Base-by-base conservation (phyloP, 2,113 vertebrate genomes). In the Salvelinus namaycush region DNA sequence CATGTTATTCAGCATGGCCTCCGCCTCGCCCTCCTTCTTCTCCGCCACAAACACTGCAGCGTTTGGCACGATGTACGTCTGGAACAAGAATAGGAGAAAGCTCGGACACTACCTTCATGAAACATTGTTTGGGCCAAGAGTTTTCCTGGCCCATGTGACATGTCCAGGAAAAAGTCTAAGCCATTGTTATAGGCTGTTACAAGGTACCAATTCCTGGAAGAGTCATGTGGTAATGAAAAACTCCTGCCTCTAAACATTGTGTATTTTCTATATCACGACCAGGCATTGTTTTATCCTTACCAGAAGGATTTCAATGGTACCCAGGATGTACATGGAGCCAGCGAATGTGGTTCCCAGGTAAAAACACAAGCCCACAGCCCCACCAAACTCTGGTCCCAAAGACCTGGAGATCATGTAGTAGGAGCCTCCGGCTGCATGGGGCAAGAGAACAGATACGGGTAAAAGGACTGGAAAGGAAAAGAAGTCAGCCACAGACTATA, bases 21-120 rank as follows among this genome's bases (percentile, higher is more conserved):
- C 44, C 0, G 68, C 31, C 72, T 93, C 90, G 0, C 85, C 78
- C 0, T 76, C 87, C 1, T 12, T 73, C 0, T 75, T 76, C 49
- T 85, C 66, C 0, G 82, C 81, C 65, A 81, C 86, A 87, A 96
- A 95, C 81, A 95, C 72, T 20, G 90, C 89, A 0, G 92, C 94
- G 1, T 87, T 88, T 0, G 96, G 96, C 69, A 96, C 90, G 70
- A 98, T 97, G 87, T 99, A 99, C 1, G 89, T 95, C 97, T 99
- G 91, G 1, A 14, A 54, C 16, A 4, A 54, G 51, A 18, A 54
- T 14, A 54, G 3, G 51, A 54, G 16, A 18, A 16, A 14, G 51
- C 51, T 54, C 0, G 9, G 39, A 44, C 39, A 44, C 39, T 12
- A 18, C 14, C 51, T 54, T 54, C 16, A 4, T 16, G 3, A 18